Conservation (phyloP, 2,797 vertebrate species). For the Petrocephalus sullivani region DNA sequence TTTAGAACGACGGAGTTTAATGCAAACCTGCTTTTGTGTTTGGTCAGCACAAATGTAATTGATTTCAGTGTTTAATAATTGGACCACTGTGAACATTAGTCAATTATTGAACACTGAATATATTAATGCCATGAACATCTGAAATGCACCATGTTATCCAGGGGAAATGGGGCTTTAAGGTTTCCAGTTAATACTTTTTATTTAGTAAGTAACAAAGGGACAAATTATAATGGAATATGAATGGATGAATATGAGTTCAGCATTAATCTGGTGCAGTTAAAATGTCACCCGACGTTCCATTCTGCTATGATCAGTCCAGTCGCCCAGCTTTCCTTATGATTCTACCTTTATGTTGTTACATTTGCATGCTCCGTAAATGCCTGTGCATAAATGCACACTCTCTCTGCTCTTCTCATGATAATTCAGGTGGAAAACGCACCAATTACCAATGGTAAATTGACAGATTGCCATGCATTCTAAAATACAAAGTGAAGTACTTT, state of each 20-base stretch:
- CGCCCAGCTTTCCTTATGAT: background rate
- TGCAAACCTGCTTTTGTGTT: background rate
- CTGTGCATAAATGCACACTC: background rate
- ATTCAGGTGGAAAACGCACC: constrained; percentile 15
- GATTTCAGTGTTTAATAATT: background rate
- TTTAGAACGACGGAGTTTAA: background rate
- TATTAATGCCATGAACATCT: background rate
- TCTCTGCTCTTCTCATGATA: background rate
- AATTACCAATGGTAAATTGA: constrained; percentile 12
- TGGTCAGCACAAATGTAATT: background rate
- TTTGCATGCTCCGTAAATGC: background rate
- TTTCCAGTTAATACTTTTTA: background rate
- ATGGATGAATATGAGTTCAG: background rate
- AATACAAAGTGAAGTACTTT: constrained; percentile 35
- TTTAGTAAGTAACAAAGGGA: background rate
- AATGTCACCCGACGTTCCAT: background rate
- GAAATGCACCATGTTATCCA: background rate
- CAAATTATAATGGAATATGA: background rate
- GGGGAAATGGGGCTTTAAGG: background rate
- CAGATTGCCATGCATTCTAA: constrained; percentile 13
- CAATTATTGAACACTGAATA: background rate
- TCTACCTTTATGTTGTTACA: background rate
- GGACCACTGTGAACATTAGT: background rate
- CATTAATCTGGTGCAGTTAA: background rate
- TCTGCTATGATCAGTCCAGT: background rate